phyloP scores from a whole-genome alignment of 2,113 vertebrate genomes.

The Nothoprocta perdicaria region DNA sequence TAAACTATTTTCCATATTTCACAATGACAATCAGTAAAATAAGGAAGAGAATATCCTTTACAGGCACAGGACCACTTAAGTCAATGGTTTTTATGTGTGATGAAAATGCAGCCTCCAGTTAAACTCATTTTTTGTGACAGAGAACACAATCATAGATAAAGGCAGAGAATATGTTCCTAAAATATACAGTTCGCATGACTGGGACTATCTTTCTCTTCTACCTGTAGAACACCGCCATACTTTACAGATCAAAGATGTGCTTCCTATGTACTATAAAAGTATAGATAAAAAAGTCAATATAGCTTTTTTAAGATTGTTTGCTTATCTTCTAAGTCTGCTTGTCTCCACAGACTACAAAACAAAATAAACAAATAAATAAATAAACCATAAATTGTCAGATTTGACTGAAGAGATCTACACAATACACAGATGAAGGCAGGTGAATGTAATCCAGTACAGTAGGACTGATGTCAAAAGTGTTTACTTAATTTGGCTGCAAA shows the following conservation, averaged over 20 bases:
- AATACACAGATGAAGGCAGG: no score
- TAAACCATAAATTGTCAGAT: background rate
- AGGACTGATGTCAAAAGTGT: background rate
- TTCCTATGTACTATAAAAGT: background rate
- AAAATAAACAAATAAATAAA: no score
- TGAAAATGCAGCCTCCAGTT: background rate
- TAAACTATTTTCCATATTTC: background rate
- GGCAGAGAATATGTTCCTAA: background rate
- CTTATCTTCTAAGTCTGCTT: background rate
- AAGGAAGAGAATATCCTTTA: background rate
- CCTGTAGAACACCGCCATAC: background rate
- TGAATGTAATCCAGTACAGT: background rate
- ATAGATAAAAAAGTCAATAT: background rate
- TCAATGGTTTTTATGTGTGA: background rate
- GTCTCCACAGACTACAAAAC: background rate
- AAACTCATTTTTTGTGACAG: background rate
- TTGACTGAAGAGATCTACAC: background rate
- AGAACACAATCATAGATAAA: background rate
- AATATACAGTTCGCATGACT: background rate
- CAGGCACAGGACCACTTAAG: background rate
- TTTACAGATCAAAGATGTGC: background rate
- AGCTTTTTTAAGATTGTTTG: background rate
- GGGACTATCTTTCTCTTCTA: background rate
- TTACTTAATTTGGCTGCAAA: background rate
- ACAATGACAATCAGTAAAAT: background rate